phyloP scores from a whole-genome alignment of 2,113 vertebrate species.

The Aspidoscelis tigris region DNA sequence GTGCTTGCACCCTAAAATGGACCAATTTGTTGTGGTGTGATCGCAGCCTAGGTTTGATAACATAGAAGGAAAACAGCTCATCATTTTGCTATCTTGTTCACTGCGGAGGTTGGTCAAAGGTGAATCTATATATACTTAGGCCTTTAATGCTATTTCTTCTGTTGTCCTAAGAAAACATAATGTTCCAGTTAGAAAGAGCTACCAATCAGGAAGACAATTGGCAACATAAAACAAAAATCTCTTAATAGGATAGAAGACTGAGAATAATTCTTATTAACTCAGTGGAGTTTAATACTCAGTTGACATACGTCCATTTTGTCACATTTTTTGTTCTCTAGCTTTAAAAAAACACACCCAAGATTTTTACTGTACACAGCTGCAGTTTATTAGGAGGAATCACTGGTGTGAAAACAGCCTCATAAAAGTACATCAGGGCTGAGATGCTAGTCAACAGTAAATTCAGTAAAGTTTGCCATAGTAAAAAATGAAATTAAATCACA shows the following conservation, averaged over 20 bases:
- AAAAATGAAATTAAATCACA: constrained; percentile 5
- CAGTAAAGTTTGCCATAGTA: neutral
- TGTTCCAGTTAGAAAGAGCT: neutral
- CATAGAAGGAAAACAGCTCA: no score
- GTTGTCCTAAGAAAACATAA: neutral
- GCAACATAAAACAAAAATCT: no score
- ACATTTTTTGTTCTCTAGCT: neutral
- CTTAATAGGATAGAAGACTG: neutral
- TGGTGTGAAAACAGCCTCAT: neutral
- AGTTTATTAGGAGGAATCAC: neutral
- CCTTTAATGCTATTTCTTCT: no score
- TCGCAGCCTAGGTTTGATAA: no score
- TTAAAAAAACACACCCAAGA: neutral
- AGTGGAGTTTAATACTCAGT: neutral
- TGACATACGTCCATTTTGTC: neutral
- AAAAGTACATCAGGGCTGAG: neutral
- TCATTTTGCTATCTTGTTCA: no score
- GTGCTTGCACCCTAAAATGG: no score
- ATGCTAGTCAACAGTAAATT: neutral
- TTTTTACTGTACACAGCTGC: neutral
- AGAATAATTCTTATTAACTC: neutral
- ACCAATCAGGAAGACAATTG: neutral
- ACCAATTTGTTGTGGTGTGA: no score
- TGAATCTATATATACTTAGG: no score
- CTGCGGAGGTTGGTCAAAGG: no score